Conservation (phyloP, 2,113 vertebrate species). For the Callipepla squamata region DNA sequence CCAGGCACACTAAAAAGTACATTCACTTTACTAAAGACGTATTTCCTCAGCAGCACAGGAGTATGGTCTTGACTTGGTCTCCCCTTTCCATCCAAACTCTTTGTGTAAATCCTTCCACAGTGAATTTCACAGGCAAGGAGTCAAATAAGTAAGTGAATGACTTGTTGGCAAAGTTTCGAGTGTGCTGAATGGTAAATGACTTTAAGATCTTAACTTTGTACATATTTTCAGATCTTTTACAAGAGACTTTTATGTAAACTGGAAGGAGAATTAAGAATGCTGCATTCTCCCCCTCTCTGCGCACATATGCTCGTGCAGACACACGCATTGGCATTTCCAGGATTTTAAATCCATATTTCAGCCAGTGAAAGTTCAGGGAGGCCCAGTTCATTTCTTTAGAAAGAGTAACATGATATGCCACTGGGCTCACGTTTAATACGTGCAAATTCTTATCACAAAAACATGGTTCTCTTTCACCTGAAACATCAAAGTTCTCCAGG, state of each 20-base stretch:
- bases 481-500: background rate
- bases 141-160: slow-evolving; percentile 11
- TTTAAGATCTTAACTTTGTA: background rate
- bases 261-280: background rate
- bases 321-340: background rate
- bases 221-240: background rate
- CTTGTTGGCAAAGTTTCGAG: slow-evolving; percentile 3
- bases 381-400: background rate
- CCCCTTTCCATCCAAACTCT: background rate
- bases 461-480: background rate
- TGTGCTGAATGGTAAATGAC: background rate
- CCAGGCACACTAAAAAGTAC: background rate
- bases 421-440: background rate
- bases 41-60: background rate
- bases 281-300: background rate
- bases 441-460: background rate
- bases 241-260: slow-evolving; percentile 4
- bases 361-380: background rate
- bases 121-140: background rate
- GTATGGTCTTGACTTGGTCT: background rate
- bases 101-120: slow-evolving; percentile 2
- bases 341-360: background rate
- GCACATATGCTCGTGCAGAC: background rate
- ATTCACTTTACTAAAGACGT: background rate
- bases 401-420: background rate